Percentiles rank a stretch among this genome's conserved stretches.
Conservation (phyloP, 2,888 invertebrate genomes). For the Drosophila putrida region DNA sequence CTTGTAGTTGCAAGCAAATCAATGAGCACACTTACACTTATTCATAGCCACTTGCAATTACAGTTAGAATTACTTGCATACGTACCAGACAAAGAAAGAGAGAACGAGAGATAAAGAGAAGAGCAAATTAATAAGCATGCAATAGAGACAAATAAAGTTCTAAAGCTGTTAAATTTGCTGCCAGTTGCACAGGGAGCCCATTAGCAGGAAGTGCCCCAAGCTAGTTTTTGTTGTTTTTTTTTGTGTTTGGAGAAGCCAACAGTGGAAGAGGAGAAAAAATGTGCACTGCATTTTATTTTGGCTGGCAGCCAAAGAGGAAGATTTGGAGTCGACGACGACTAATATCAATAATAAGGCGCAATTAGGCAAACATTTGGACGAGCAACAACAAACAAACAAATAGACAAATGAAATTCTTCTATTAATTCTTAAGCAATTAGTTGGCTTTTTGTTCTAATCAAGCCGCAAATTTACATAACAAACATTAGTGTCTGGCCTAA, state of each 20-base stretch:
- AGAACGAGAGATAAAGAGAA: constrained; percentile 3
- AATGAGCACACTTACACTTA: constrained; percentile 73
- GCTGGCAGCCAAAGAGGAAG: constrained; percentile 58
- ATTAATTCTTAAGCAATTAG: constrained; percentile 49
- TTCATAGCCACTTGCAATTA: constrained; percentile 45
- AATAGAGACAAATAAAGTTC: constrained; percentile 60
- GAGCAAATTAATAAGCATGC: constrained; percentile 46
- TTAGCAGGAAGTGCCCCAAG: constrained; percentile 53
- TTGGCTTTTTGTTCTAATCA: constrained; percentile 48
- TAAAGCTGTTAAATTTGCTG: constrained; percentile 55
- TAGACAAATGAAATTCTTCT: constrained; percentile 19
- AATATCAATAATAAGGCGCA: constrained; percentile 68
- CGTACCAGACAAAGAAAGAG: constrained; percentile 33
- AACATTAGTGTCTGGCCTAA: constrained; percentile 44
- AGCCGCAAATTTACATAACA: constrained; percentile 54
- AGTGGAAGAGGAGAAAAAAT: constrained; percentile 19
- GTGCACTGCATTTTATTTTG: constrained; percentile 60
- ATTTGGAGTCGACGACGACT: constrained; percentile 33
- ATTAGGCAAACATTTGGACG: constrained; percentile 57
- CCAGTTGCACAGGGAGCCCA: constrained; percentile 31
- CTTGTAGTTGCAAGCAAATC: constrained; percentile 57
- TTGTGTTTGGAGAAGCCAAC: constrained; percentile 2
- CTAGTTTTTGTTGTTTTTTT: constrained; percentile 33
- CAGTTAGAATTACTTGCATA: constrained; percentile 41
- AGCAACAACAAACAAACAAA: constrained; percentile 26